phyloP scores from a whole-genome alignment of 1,140 invertebrate genomes.

The Drosophila guanche region DNA sequence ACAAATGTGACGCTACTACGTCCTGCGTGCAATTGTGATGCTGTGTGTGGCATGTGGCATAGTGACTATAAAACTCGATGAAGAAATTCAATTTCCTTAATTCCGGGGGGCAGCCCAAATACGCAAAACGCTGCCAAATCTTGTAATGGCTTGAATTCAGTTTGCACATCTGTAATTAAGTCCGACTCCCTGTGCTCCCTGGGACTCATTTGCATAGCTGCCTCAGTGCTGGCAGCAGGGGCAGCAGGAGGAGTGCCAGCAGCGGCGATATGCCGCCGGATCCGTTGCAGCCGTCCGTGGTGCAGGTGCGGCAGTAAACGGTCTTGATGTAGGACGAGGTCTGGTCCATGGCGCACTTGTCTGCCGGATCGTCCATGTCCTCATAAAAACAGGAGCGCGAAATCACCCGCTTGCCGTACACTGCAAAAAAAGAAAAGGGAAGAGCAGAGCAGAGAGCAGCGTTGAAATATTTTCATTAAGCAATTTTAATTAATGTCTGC shows the following conservation, averaged over 20 bases:
- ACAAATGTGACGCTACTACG: constrained; percentile 3
- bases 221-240: constrained; percentile 55
- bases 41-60: constrained; percentile 36
- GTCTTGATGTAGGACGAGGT: constrained; percentile 83
- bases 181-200: constrained; percentile 19
- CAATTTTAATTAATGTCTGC: constrained; percentile 61
- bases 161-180: constrained; percentile 59
- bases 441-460: constrained; percentile 19
- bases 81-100: constrained; percentile 38
- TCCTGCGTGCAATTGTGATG: constrained; percentile 19
- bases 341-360: constrained; percentile 77
- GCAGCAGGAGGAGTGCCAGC: constrained; percentile 45
- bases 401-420: constrained; percentile 82
- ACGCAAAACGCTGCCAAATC: constrained; percentile 8
- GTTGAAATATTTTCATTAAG: constrained; percentile 39
- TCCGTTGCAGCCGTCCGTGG: constrained; percentile 79
- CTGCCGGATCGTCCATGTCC: constrained; percentile 76
- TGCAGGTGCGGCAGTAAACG: constrained; percentile 82
- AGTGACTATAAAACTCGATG: constrained; percentile 50
- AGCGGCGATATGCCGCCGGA: constrained; percentile 42
- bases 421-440: constrained; percentile 47
- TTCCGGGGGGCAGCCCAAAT: constrained; percentile 4
- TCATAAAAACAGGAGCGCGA: constrained; percentile 83
- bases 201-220: constrained; percentile 67
- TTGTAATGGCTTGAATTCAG: constrained; percentile 24